Evolutionary conservation across 23 tunicate genomes (phyloP), one percentile per base, ranked within the genome.

Genomic region (Clavelina lepadiformis): DNA sequence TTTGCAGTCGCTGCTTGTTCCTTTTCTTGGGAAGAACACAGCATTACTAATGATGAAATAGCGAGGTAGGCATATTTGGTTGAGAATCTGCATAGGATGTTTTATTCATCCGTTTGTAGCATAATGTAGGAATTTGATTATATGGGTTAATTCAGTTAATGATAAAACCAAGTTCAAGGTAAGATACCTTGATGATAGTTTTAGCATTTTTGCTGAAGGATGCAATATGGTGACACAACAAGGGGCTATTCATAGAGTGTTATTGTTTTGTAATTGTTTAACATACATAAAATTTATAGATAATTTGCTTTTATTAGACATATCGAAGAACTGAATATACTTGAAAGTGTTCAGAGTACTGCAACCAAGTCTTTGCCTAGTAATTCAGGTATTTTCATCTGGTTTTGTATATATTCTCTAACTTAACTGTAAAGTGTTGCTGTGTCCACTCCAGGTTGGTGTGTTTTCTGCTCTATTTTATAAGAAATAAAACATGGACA

Each of bases 11-110:
- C 82, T 31, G 81, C 81, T 25, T 80, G 74, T 46, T 68, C 77
- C 0, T 88, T 88, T 58, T 62, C 79, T 51, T 88, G 86, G 82
- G 68, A 80, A 23, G 76, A 74, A 3, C 68, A 68, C 51, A 71
- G 68, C 3, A 58, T 88, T 26, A 61, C 44, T 5, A 75, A 88
- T 58, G 62, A 24, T 15, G 96, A 88, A 58, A 61, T 88, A 20
- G 56, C 67, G 32, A 56, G 30, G 86, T 80, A 63, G 36, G 77
- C 56, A n/a, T n/a, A n/a, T n/a, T n/a, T n/a, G n/a, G n/a, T n/a
- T n/a, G n/a, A n/a, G n/a, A n/a, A n/a, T n/a, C n/a, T n/a, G n/a
- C n/a, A n/a, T n/a, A n/a, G n/a, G n/a, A n/a, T n/a, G n/a, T n/a
- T n/a, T n/a, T n/a, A n/a, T n/a, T n/a, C n/a, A n/a, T n/a, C n/a